Conservation (phyloP, 2,797 vertebrate genomes). For the Halcyon chelicuti region DNA sequence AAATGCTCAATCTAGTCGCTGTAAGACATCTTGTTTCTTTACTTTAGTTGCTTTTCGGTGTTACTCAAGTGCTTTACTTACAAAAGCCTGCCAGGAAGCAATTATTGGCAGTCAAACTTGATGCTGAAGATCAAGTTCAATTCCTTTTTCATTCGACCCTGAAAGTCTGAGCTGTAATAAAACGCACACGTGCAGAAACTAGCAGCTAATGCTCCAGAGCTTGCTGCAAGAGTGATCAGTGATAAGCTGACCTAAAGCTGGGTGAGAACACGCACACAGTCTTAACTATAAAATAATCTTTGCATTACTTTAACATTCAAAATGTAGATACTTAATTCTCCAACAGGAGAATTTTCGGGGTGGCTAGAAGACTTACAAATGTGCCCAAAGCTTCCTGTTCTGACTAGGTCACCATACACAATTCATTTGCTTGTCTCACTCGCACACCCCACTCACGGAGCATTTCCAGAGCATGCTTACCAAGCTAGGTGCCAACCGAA, state of each 20-base stretch:
- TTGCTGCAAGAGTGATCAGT: neutral
- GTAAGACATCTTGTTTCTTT: neutral
- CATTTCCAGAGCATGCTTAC: neutral
- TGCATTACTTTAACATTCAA: neutral
- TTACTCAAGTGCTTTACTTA: neutral
- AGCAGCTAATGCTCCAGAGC: neutral
- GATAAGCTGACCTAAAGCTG: neutral
- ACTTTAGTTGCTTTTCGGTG: neutral
- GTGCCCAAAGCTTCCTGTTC: neutral
- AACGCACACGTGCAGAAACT: neutral
- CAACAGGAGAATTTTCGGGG: neutral
- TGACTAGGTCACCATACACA: neutral
- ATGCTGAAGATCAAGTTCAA: slow-evolving; percentile 19
- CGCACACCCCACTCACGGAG: neutral
- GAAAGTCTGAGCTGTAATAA: neutral
- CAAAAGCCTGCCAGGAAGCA: neutral
- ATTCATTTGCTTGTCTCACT: neutral
- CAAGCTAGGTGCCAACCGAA: neutral
- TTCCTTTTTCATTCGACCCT: slow-evolving; percentile 32
- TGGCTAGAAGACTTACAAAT: neutral
- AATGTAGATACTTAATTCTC: neutral
- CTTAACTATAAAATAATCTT: neutral
- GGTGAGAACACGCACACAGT: neutral
- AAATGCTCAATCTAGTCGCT: neutral
- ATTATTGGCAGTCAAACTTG: neutral